Conservation (phyloP, 2,888 invertebrate species). For the Diarsia rubi region DNA sequence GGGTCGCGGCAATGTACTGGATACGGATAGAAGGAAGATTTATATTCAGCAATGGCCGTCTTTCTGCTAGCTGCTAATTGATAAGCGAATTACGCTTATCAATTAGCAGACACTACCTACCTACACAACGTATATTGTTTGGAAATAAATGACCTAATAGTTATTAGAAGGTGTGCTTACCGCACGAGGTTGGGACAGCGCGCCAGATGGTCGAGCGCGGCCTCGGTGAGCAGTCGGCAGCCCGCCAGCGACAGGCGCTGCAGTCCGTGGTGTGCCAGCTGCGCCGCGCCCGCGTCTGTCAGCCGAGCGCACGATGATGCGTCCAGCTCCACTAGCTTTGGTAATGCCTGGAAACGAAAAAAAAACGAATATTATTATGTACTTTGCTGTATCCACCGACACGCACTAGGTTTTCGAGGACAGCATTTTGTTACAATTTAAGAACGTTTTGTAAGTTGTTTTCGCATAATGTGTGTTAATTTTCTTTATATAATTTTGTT, state of each 20-base stretch:
- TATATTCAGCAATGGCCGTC: background rate
- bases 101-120: too few relatives aligned
- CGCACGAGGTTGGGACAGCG: slow-evolving; percentile 93
- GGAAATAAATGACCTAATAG: too few relatives aligned
- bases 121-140: too few relatives aligned
- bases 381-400: background rate
- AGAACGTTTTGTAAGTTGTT: background rate
- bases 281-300: slow-evolving; percentile 97
- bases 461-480: background rate
- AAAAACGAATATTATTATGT: background rate
- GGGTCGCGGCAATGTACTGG: background rate
- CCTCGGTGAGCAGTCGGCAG: slow-evolving; percentile 95
- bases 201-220: slow-evolving; percentile 95
- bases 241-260: slow-evolving; percentile 95
- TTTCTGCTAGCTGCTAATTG: background rate
- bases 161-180: slow-evolving; percentile 55
- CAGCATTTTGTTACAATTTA: background rate
- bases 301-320: slow-evolving; percentile 96
- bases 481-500: too few relatives aligned
- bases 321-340: slow-evolving; percentile 94
- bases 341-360: slow-evolving; percentile 91
- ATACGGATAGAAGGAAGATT: background rate
- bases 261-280: slow-evolving; percentile 94
- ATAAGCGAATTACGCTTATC: too few relatives aligned
- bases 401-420: background rate